These are phyloP conservation scores for Caenorhabditis uteleia DNA, from an alignment of 2,888 invertebrate species.

Conservation along the genomic window DNA sequence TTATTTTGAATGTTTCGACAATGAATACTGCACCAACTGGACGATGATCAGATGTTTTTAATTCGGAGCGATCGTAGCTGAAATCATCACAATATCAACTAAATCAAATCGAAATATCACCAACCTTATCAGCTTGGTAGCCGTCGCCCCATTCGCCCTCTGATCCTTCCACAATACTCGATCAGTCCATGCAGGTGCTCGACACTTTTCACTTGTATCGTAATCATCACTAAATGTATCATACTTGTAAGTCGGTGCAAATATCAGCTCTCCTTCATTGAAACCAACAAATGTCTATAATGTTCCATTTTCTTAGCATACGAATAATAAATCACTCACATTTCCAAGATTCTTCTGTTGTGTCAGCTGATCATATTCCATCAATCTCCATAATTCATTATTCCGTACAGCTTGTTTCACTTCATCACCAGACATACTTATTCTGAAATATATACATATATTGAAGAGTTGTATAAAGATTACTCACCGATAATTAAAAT, in stretches of 20 bases:
- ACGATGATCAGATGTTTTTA: slow-evolving; percentile 76
- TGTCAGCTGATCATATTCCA: slow-evolving; percentile 86
- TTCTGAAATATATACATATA: slow-evolving; percentile 11
- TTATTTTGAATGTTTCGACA: slow-evolving; percentile 83
- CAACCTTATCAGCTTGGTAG: slow-evolving; percentile 27
- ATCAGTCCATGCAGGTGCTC: slow-evolving; percentile 93
- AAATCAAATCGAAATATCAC: no score
- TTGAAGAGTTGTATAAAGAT: background rate
- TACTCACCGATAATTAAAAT: slow-evolving; percentile 87
- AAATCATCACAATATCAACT: slow-evolving; percentile 71
- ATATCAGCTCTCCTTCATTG: slow-evolving; percentile 86
- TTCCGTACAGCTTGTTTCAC: slow-evolving; percentile 83
- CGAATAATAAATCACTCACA: slow-evolving; percentile 48
- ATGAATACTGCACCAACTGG: slow-evolving; percentile 92
- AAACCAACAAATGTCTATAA: slow-evolving; percentile 85
- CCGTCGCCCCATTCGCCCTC: slow-evolving; percentile 11
- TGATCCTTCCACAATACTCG: slow-evolving; percentile 85
- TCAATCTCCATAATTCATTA: slow-evolving; percentile 80
- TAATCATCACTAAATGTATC: slow-evolving; percentile 98
- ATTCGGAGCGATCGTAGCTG: slow-evolving; percentile 89
- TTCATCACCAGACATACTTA: slow-evolving; percentile 55
- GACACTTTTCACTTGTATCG: slow-evolving; percentile 91
- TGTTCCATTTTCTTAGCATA: background rate
- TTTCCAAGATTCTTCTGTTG: slow-evolving; percentile 72
- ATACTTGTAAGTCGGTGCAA: slow-evolving; percentile 97